Evolutionary conservation across 2,888 invertebrate genomes (phyloP).

Genomic region (Spodoptera picta): DNA sequence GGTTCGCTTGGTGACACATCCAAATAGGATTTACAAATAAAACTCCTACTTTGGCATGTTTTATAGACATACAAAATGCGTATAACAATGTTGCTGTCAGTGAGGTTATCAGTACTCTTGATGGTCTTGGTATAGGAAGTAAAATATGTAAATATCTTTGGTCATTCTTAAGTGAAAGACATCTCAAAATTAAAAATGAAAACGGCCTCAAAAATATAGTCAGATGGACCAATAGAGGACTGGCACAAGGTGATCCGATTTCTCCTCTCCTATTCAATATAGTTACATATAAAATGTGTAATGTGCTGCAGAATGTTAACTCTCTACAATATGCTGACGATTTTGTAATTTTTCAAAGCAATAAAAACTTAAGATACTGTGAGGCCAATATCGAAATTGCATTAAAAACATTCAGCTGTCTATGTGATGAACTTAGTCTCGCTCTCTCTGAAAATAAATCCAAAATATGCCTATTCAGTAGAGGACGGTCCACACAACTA

Average conservation of each 20-base stretch:
- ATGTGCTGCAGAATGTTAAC: neutral
- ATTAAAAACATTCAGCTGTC: neutral
- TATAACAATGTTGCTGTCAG: too few relatives aligned
- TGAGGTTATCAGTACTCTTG: too few relatives aligned
- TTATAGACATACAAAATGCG: too few relatives aligned
- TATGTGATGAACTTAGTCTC: neutral
- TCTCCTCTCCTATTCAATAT: neutral
- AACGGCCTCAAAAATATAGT: too few relatives aligned
- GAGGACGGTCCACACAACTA: neutral
- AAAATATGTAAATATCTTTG: neutral
- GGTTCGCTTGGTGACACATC: too few relatives aligned
- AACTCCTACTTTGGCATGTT: too few relatives aligned
- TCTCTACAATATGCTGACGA: conserved; percentile 1
- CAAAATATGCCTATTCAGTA: neutral
- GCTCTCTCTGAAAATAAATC: neutral
- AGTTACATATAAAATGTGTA: neutral
- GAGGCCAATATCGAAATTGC: neutral
- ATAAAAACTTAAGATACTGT: neutral
- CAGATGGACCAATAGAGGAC: neutral
- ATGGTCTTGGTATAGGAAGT: neutral
- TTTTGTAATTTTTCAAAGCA: neutral
- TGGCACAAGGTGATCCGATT: neutral
- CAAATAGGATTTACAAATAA: too few relatives aligned
- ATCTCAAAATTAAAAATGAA: neutral
- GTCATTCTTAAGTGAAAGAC: neutral